phyloP scores from a whole-genome alignment of 2,888 invertebrate genomes.

The Andrena camellia region DNA sequence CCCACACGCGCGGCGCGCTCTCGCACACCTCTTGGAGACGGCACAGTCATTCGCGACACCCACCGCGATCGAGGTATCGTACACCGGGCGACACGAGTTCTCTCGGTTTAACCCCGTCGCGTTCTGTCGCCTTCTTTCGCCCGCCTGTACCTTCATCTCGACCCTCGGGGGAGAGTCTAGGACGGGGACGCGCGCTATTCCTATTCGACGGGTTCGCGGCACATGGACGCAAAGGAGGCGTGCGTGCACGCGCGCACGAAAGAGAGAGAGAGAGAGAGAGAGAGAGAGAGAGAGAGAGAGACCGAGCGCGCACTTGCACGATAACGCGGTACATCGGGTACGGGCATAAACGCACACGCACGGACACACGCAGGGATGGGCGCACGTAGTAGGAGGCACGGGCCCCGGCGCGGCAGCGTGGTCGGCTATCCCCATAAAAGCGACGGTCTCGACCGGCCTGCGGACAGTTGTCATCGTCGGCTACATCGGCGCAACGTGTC shows the following conservation, averaged over 20 bases:
- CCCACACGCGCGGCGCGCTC: slow-evolving; percentile 72
- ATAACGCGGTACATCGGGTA: slow-evolving; percentile 56
- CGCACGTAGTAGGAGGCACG: slow-evolving; percentile 44
- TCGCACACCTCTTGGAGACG: slow-evolving; percentile 72
- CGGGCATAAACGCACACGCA: slow-evolving; percentile 17
- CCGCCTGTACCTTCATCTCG: neutral
- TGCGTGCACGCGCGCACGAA: slow-evolving; percentile 21
- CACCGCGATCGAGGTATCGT: slow-evolving; percentile 75
- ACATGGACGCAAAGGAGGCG: slow-evolving; percentile 7
- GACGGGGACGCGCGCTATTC: slow-evolving; percentile 3
- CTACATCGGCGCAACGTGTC: slow-evolving; percentile 67
- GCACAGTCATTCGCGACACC: slow-evolving; percentile 77
- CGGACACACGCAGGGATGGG: slow-evolving; percentile 20
- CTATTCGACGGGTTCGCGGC: neutral
- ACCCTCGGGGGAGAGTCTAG: neutral
- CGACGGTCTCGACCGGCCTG: slow-evolving; percentile 77
- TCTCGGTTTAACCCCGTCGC: slow-evolving; percentile 63
- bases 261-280: slow-evolving; percentile 9
- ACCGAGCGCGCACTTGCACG: slow-evolving; percentile 40
- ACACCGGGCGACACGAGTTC: slow-evolving; percentile 69
- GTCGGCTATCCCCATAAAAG: slow-evolving; percentile 78
- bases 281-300: slow-evolving; percentile 11
- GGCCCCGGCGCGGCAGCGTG: slow-evolving; percentile 62
- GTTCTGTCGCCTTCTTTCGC: slow-evolving; percentile 7
- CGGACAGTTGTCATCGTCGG: slow-evolving; percentile 79